Conservation (phyloP, 2,888 invertebrate genomes). For the Lasioglossum vierecki region DNA sequence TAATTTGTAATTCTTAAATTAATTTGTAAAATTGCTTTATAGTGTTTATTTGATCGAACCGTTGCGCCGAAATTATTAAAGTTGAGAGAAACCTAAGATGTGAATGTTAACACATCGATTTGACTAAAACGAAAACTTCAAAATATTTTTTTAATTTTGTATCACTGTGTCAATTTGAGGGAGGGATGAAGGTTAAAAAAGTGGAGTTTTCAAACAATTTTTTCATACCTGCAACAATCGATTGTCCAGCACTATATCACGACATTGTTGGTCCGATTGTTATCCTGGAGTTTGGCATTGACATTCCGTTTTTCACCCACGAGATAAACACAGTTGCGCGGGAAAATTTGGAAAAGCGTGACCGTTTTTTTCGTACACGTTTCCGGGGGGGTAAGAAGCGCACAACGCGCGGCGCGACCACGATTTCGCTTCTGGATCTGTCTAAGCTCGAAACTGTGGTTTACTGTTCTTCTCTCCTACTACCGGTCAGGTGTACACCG, state of each 20-base stretch:
- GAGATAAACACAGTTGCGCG: background rate
- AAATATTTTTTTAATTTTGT: no score
- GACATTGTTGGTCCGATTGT: background rate
- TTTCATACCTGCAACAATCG: background rate
- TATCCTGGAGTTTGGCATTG: background rate
- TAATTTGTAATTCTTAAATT: no score
- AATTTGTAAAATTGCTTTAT: no score
- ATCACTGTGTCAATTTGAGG: no score
- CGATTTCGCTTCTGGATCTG: conserved; percentile 59
- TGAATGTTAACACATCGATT: no score
- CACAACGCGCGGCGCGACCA: conserved; percentile 52
- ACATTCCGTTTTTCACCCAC: background rate
- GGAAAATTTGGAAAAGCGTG: background rate
- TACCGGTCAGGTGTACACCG: conserved; percentile 29
- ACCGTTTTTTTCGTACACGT: conserved; percentile 7
- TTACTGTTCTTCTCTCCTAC: conserved; percentile 54
- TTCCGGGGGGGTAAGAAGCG: conserved; percentile 41
- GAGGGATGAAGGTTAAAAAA: no score
- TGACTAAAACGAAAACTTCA: no score
- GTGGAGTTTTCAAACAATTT: no score
- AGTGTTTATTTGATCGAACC: no score
- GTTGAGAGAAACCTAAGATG: no score
- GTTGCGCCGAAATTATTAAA: no score
- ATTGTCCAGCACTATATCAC: background rate
- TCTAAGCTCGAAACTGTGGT: conserved; percentile 27